Base-by-base conservation (phyloP, 2,888 invertebrate species). In the Tinea semifulvella region DNA sequence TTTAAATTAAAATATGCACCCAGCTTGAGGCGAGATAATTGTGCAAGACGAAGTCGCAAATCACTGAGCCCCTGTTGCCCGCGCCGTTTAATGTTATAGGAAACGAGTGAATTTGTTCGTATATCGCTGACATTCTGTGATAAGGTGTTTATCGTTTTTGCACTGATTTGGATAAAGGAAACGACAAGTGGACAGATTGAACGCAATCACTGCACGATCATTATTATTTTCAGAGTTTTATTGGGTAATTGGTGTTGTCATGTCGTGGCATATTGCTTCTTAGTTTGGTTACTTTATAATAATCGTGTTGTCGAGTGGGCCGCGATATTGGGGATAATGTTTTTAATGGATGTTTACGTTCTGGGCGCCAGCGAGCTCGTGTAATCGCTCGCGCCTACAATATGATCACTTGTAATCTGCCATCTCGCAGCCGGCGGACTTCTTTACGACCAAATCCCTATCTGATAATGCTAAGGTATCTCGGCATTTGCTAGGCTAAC, bases 1-100 rank as follows among this genome's bases (percentile, higher is more conserved):
- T 65, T 68, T 68, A 66, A 69, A 61, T 66, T 66, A 68, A 68
- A 63, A 65, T 65, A 63, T 63, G 60, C 60, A 57, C 54, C 53
- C 53, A 51, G 56, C 56, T 58, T 54, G 56, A 57, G 57, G 57
- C 57, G 58, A 60, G 56, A 59, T 70, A 67, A 70, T 69, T 71
- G 61, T 53, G 46, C 50, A 50, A 47, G 47, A 53, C 52, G 55
- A 55, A 55, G 58, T 53, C 51, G 60, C 61, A 65, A 68, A 67
- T 69, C 65, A 65, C 63, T 51, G 50, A 50, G 52, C 43, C 31
- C 11, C n/a, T 10, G 7, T 38, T 42, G 46, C 49, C 42, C 45
- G 42, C 46, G 43, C 47, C 25, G 45, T 28, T 18, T 28, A 31
- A 27, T 42, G 10, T 26, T 42, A 13, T 19, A 28, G 31, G 31